Conservation (phyloP, 2,113 vertebrate genomes). For the Nicator chloris region DNA sequence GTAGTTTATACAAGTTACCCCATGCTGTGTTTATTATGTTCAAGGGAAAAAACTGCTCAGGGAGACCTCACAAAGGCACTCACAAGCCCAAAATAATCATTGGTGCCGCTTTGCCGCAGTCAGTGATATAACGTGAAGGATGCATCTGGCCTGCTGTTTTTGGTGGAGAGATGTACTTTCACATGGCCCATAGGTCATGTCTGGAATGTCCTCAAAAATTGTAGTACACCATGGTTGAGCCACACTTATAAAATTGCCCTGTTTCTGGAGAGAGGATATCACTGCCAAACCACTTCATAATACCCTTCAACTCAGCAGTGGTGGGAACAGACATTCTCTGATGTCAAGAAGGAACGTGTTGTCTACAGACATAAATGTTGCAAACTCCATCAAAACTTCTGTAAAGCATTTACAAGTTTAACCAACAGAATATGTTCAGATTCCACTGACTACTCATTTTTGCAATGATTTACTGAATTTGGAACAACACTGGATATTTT, state of each 20-base stretch:
- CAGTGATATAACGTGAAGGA: constrained; percentile 1
- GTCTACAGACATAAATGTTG: not conserved
- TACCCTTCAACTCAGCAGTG: not conserved
- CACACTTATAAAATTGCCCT: not conserved
- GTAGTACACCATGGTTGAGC: not conserved
- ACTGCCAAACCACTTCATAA: not conserved
- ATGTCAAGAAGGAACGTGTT: not conserved
- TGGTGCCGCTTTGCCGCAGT: not conserved
- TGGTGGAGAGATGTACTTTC: constrained; percentile 18
- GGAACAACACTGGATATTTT: not conserved
- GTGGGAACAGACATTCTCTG: not conserved
- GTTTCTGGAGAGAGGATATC: not conserved
- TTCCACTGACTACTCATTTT: not conserved
- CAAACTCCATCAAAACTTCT: not conserved
- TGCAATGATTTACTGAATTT: not conserved
- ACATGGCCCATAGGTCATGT: constrained; percentile 13
- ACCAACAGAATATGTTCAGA: not conserved
- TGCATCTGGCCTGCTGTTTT: not conserved
- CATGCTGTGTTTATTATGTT: not conserved
- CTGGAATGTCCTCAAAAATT: constrained; percentile 27
- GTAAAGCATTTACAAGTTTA: not conserved
- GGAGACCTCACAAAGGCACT: not conserved
- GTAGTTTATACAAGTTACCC: not conserved
- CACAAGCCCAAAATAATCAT: not conserved
- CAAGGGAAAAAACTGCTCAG: not conserved